Evolutionary conservation across 2,797 vertebrate genomes (phyloP).

Genomic region (Cynodonichthys magdalenae): DNA sequence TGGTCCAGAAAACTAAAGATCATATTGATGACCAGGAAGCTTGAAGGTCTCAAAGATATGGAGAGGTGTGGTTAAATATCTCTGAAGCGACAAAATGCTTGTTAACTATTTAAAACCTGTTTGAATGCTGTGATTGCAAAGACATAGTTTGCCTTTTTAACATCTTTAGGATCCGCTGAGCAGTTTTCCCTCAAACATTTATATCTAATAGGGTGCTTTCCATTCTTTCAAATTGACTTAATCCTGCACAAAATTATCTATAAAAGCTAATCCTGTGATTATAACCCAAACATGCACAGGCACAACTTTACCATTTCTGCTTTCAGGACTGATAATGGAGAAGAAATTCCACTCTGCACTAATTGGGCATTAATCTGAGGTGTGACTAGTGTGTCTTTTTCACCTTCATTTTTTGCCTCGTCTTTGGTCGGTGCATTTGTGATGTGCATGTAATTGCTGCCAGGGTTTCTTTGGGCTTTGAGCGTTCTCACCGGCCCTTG

Average conservation of each 20-base stretch:
- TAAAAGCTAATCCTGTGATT: background rate
- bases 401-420: constrained; percentile 7
- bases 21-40: background rate
- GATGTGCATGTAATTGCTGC: constrained; percentile 66
- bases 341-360: constrained; percentile 7
- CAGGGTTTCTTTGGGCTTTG: constrained; percentile 53
- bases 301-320: background rate
- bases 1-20: background rate
- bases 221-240: too few species aligned
- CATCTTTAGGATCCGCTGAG: too few species aligned
- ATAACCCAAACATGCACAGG: background rate
- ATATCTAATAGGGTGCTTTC: too few species aligned
- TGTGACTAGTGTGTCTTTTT: constrained; percentile 11
- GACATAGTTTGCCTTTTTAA: too few species aligned
- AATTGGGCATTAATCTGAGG: constrained; percentile 11
- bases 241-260: background rate
- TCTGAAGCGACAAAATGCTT: background rate
- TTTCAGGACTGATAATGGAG: background rate
- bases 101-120: background rate
- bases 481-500: constrained; percentile 66
- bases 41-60: background rate
- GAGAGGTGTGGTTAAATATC: background rate
- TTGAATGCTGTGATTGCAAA: too few species aligned
- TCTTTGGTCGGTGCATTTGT: constrained; percentile 25
- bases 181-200: too few species aligned